Percentiles rank a stretch among this genome's conserved stretches.
Conservation (phyloP, 2,797 vertebrate genomes). For the Balearica regulorum region DNA sequence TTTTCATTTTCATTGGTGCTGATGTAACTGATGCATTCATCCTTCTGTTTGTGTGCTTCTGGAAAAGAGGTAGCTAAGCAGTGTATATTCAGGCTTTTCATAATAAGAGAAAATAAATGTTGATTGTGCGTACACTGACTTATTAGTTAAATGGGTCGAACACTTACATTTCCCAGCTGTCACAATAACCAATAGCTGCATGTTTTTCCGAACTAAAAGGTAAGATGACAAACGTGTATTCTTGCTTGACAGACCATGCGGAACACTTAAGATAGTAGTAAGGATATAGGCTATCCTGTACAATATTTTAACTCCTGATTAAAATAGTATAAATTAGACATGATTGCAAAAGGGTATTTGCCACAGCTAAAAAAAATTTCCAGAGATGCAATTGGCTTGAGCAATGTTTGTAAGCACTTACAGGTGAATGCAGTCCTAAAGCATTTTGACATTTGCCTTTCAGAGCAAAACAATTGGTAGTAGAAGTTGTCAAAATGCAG, state of each 20-base stretch:
- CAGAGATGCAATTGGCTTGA: not conserved
- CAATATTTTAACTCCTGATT: not conserved
- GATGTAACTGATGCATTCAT: not conserved
- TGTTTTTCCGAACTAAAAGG: not conserved
- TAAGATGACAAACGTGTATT: not conserved
- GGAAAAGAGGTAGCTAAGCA: not conserved
- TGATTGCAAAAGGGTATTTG: not conserved
- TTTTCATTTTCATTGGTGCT: conserved; percentile 2
- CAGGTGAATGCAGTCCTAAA: not conserved
- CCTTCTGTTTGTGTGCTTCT: not conserved
- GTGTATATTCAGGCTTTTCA: not conserved
- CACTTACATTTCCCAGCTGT: not conserved
- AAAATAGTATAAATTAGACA: not conserved
- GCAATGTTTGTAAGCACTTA: not conserved
- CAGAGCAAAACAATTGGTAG: not conserved
- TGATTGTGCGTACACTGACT: not conserved
- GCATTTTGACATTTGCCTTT: conserved; percentile 19
- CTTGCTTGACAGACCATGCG: not conserved
- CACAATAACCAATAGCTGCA: not conserved
- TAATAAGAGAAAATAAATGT: conserved; percentile 24
- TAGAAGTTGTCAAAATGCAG: not conserved
- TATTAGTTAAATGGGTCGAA: conserved; percentile 19
- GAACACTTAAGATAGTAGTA: not conserved
- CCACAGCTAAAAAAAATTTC: not conserved
- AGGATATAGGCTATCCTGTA: not conserved